Base-by-base conservation (phyloP, 2,113 vertebrate genomes). In the Edolisoma coerulescens region DNA sequence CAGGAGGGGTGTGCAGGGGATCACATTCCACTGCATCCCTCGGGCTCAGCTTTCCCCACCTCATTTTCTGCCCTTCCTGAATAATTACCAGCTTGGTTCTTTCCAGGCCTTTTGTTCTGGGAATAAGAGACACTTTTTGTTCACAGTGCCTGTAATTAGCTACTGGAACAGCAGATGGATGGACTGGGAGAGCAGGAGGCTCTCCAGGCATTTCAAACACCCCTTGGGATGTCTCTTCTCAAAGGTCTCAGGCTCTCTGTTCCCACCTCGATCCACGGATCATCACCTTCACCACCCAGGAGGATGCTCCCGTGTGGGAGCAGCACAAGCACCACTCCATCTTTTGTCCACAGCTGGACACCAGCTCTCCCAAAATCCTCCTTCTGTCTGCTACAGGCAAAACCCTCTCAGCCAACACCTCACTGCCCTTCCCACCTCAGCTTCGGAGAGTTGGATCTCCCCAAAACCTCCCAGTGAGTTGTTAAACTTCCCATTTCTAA, bases 91-190 rank as follows among this genome's bases (percentile, higher is more conserved):
- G 27, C 1, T 79, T 39, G 33, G 7, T 26, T 85, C 82, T 90
- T 83, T 53, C 85, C 88, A 93, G 50, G 63, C 74, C 92, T 93
- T 95, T 94, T 89, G 87, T 79, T 71, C 18, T 9, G 92, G 90
- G 82, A 96, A 65, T 69, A 65, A 86, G 88, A 83, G 16, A 59
- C 8, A 9, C 23, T 27, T 87, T 90, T 57, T 57, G 21, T 81
- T 95, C 89, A 32, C 33, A 23, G 59, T 20, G 83, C 39, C 68
- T 39, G 30, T 15, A 39, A 53, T 74, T 50, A 84, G 59, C 79
- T 84, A 8, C 83, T 54, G 67, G 54, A 65, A n/a, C 10, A 20
- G 71, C 57, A 32, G 45, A n/a, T 0, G 6, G 50, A 49, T 30
- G 56, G 75, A 26, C 33, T 24, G 27, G 69, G 39, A 82, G 83